Conservation (phyloP, 1,140 invertebrate genomes). For the Pseudomyrmex sp. region DNA sequence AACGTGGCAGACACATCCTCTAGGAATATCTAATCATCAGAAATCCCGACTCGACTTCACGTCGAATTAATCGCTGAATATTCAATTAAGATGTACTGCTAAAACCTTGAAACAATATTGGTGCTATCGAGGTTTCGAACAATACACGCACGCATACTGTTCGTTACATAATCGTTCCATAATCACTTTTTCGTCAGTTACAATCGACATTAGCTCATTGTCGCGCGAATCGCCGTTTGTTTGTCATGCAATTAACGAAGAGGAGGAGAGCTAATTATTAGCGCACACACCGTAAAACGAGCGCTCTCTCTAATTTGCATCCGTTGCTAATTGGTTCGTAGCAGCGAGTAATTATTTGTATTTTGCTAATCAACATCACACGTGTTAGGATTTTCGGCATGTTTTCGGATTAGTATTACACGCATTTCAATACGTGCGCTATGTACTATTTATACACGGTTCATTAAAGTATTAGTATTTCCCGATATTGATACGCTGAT, state of each 20-base stretch:
- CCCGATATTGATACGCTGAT: not conserved
- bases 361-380: conserved; percentile 61
- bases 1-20: not conserved
- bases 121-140: conserved; percentile 42
- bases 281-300: conserved; percentile 53
- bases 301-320: conserved; percentile 61
- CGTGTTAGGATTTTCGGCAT: conserved; percentile 20
- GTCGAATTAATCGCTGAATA: not conserved
- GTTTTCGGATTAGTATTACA: conserved; percentile 34
- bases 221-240: conserved; percentile 40
- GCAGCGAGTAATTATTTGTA: conserved; percentile 64
- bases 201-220: conserved; percentile 27
- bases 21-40: not conserved
- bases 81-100: not conserved
- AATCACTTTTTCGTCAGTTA: conserved; percentile 55
- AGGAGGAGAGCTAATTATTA: conserved; percentile 67
- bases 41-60: not conserved
- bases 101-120: not conserved
- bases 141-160: conserved; percentile 18
- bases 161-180: conserved; percentile 54
- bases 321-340: conserved; percentile 63
- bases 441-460: not conserved
- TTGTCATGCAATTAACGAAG: conserved; percentile 52
- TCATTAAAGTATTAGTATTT: not conserved
- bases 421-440: not conserved